Conservation (phyloP, 2,888 invertebrate genomes). For the Eurytoma californica region DNA sequence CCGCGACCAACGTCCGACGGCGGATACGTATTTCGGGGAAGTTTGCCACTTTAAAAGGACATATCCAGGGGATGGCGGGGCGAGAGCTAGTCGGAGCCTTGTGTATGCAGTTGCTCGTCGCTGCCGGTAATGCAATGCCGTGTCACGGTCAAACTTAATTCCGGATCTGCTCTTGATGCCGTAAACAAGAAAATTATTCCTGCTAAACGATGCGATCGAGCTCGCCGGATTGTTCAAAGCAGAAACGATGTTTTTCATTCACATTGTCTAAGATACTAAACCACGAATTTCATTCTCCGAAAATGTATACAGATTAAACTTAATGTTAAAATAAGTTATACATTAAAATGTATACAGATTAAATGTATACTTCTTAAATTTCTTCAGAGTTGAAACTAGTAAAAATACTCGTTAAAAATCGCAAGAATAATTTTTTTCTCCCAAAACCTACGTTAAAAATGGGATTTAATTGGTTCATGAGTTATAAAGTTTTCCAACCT, state of each 20-base stretch:
- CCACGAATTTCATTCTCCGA: no score
- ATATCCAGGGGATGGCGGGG: slow-evolving; percentile 45
- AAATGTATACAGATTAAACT: no score
- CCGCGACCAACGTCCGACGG: slow-evolving; percentile 58
- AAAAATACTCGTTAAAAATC: no score
- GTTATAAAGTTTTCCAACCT: no score
- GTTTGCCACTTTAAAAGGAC: slow-evolving; percentile 71
- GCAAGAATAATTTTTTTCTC: no score
- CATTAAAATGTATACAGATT: no score
- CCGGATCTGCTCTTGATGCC: slow-evolving; percentile 59
- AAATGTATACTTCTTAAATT: neutral
- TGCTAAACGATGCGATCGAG: slow-evolving; percentile 39
- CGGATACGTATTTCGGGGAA: slow-evolving; percentile 62
- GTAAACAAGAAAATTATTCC: slow-evolving; percentile 53
- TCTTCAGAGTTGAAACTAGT: neutral
- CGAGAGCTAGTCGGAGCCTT: slow-evolving; percentile 19
- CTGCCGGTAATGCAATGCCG: slow-evolving; percentile 61
- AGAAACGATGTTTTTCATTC: no score
- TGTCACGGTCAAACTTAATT: slow-evolving; percentile 63
- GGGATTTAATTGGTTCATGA: no score
- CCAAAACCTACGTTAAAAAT: no score
- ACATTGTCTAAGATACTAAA: no score
- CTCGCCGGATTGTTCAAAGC: neutral
- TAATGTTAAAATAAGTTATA: no score
- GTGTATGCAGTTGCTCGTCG: slow-evolving; percentile 32